Evolutionary conservation across 2,797 vertebrate species (phyloP), one percentile per base, ranked within the genome.

Genomic region (Tangara arthus): DNA sequence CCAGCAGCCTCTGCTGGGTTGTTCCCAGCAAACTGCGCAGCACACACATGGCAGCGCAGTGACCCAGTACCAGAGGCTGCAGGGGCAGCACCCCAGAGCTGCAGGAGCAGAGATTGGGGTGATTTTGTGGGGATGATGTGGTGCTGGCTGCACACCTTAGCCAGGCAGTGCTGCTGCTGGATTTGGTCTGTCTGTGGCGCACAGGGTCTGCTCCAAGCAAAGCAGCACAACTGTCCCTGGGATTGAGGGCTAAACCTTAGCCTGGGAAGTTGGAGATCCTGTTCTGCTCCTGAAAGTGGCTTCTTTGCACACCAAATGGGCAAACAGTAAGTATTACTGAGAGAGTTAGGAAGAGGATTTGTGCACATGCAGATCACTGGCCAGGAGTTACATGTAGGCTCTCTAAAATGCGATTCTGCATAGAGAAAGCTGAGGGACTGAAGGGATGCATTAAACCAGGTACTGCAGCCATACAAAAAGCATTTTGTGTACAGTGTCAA

Each of bases 401-500:
- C 59, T 87, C 56, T 30, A 91, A 93, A 89, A 64, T 28, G 22
- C 8, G 27, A 56, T 61, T 86, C 47, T 69, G 30, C 0, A 0
- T 8, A 49, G 28, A 34, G 47, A 84, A 91, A 81, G 22, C 37
- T 28, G n/a, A 82, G 70, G 41, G 22, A 70, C 44, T 0, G 1
- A 82, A 88, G 44, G 35, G 47, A 90, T 72, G 57, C 70, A 47
- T 94, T 82, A 90, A 95, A 60, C 44, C 32, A 91, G 77, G 46
- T 26, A 28, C 66, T 84, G 60, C 72, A 53, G 68, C 53, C 0
- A 1, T n/a, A 76, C 44, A 19, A 70, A 63, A 95, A 94, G 37
- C 63, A 63, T 79, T 95, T 87, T 95, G 94, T 96, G 73, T 93
- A 93, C 87, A 84, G 72, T 94, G 82, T 95, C 87, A 94, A 93